These are phyloP conservation scores for Agriopis aurantiaria DNA, from an alignment of 2,888 invertebrate species.

Conservation along the genomic window DNA sequence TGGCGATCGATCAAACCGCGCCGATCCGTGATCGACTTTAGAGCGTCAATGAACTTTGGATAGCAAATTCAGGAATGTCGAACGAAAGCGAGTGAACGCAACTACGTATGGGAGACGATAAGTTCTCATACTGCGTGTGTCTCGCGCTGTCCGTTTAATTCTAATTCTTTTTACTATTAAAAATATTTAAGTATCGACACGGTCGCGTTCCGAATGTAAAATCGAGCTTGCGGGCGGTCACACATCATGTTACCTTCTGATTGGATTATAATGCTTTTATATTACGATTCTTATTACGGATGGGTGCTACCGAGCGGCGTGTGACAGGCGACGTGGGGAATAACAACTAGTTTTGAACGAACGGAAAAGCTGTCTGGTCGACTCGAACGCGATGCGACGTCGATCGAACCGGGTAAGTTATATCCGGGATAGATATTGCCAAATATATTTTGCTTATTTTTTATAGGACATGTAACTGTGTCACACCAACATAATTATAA, in stretches of 20 bases:
- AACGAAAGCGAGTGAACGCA: slow-evolving; percentile 53
- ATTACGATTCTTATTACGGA: slow-evolving; percentile 83
- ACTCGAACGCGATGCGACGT: slow-evolving; percentile 43
- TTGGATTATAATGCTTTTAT: slow-evolving; percentile 86
- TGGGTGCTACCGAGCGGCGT: slow-evolving; percentile 77
- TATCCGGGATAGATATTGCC: slow-evolving; percentile 37
- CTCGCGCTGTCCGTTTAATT: slow-evolving; percentile 62
- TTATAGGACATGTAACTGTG: too few relatives aligned
- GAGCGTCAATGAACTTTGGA: slow-evolving; percentile 55
- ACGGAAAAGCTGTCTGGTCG: slow-evolving; percentile 57
- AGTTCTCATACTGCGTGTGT: slow-evolving; percentile 58
- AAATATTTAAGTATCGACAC: slow-evolving; percentile 79
- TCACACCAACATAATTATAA: too few relatives aligned
- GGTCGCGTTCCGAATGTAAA: slow-evolving; percentile 77
- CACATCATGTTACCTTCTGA: slow-evolving; percentile 77
- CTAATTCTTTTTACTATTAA: slow-evolving; percentile 74
- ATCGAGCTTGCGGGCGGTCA: slow-evolving; percentile 78
- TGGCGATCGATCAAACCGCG: slow-evolving; percentile 53
- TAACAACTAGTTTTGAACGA: slow-evolving; percentile 70
- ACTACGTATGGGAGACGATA: slow-evolving; percentile 12
- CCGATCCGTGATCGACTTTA: slow-evolving; percentile 48
- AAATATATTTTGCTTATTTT: slow-evolving; percentile 18
- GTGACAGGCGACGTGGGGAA: slow-evolving; percentile 76
- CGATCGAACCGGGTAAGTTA: slow-evolving; percentile 23
- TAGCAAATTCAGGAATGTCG: slow-evolving; percentile 49